A percentile compares a stretch with the other conserved stretches of the same genome.
phyloP scores from a whole-genome alignment of 2,888 invertebrate genomes.

The Euclidia mi region DNA sequence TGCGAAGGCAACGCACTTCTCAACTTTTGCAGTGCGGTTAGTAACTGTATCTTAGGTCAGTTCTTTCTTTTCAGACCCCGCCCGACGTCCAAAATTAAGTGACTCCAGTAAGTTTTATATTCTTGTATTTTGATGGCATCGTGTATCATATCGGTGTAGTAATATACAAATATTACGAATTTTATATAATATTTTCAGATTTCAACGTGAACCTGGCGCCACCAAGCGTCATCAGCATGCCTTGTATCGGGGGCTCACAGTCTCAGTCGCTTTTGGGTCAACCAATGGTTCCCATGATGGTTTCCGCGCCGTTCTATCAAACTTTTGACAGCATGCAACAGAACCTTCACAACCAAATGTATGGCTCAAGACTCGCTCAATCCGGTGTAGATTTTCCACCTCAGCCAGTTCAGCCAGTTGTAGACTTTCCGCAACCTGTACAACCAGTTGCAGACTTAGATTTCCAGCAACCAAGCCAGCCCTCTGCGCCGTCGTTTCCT shows the following conservation, averaged over 20 bases:
- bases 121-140: conserved; percentile 10
- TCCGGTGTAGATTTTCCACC: conserved; percentile 15
- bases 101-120: conserved; percentile 46
- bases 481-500: background rate
- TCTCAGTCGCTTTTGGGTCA: conserved; percentile 7
- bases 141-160: background rate
- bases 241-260: background rate
- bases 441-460: background rate
- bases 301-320: conserved; percentile 41
- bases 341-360: conserved; percentile 16
- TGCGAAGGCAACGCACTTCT: no score
- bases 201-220: conserved; percentile 18
- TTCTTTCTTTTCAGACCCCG: conserved; percentile 49
- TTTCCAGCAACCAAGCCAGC: background rate
- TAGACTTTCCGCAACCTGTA: background rate
- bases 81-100: conserved; percentile 35
- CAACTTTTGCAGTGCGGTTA: no score
- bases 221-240: conserved; percentile 7
- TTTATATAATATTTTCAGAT: conserved; percentile 65
- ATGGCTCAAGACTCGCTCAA: conserved; percentile 8
- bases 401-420: conserved; percentile 2
- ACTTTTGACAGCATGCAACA: conserved; percentile 30
- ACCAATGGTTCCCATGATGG: conserved; percentile 43
- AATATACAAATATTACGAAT: conserved; percentile 5
- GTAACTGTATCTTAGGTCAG: conserved; percentile 15